Evolutionary conservation across 2,797 vertebrate species (phyloP).

Genomic region (Tragopan temminckii): DNA sequence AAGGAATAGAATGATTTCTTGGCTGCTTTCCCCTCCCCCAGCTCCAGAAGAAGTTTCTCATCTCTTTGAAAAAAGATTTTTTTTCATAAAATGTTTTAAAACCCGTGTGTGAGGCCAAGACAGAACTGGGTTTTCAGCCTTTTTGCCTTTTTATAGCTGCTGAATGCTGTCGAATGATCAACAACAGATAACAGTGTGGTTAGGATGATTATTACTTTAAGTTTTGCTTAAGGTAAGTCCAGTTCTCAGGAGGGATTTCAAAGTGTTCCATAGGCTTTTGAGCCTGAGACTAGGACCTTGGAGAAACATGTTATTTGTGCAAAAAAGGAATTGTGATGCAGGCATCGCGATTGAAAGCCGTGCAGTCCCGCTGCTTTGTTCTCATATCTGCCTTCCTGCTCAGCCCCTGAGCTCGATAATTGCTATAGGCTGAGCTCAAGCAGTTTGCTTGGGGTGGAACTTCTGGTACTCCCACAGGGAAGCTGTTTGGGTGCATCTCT

Average conservation of each 20-base stretch:
- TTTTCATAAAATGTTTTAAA: neutral
- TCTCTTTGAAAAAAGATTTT: neutral
- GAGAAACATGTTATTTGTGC: accelerated
- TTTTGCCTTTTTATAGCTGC: neutral
- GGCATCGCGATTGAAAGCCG: neutral
- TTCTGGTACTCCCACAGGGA: accelerated
- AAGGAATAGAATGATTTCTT: neutral
- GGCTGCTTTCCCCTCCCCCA: neutral
- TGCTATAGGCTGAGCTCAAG: neutral
- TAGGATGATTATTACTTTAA: neutral
- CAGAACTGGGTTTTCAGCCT: neutral
- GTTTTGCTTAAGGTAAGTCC: neutral
- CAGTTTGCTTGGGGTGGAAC: neutral
- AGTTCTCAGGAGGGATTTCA: neutral
- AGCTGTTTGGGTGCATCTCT: neutral
- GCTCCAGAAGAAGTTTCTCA: neutral
- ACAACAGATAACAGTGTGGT: neutral
- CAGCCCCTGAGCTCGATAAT: neutral
- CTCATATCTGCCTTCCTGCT: neutral
- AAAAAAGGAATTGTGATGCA: neutral
- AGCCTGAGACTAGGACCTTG: neutral
- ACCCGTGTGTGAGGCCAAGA: neutral
- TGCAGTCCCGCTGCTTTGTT: neutral
- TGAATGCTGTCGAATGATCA: neutral
- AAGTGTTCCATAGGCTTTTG: neutral